phyloP scores from a whole-genome alignment of 2,888 invertebrate species.

The Chaetogeoica ovagalla region DNA sequence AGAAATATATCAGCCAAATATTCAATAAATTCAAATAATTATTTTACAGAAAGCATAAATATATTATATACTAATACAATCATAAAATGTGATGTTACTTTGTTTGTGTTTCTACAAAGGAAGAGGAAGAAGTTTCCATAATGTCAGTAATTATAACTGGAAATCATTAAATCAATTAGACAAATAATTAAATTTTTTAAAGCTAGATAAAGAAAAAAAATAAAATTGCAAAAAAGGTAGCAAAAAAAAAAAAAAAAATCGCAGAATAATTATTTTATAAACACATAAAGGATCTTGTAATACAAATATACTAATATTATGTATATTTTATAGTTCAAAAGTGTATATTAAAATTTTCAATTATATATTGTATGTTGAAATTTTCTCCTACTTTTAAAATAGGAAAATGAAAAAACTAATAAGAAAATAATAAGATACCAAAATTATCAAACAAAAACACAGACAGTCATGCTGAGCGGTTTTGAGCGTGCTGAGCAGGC shows the following conservation, averaged over 20 bases:
- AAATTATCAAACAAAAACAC: constrained; percentile 54
- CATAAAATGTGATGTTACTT: constrained; percentile 13
- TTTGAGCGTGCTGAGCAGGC: constrained; percentile 54
- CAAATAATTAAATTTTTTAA: constrained; percentile 3
- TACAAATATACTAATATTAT: constrained; percentile 25
- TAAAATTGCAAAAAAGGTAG: background rate
- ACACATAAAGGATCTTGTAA: background rate
- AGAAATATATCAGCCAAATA: background rate
- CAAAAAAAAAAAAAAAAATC: background rate
- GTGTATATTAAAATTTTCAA: constrained; percentile 3
- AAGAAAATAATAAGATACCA: constrained; percentile 52
- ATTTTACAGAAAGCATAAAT: constrained; percentile 19
- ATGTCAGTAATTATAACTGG: constrained; percentile 13
- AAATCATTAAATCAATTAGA: constrained; percentile 26
- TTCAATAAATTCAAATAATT: background rate
- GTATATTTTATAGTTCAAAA: constrained; percentile 1
- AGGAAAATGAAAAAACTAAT: constrained; percentile 36
- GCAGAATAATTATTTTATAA: constrained; percentile 4
- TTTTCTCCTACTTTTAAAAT: constrained; percentile 16
- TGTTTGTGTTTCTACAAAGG: constrained; percentile 17
- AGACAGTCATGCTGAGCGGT: constrained; percentile 54
- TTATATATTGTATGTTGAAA: background rate
- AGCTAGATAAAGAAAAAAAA: constrained; percentile 16
- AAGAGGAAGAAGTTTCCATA: background rate
- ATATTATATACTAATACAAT: constrained; percentile 13